Conservation (phyloP, 2,888 invertebrate genomes). For the Scaptomyza parva region DNA sequence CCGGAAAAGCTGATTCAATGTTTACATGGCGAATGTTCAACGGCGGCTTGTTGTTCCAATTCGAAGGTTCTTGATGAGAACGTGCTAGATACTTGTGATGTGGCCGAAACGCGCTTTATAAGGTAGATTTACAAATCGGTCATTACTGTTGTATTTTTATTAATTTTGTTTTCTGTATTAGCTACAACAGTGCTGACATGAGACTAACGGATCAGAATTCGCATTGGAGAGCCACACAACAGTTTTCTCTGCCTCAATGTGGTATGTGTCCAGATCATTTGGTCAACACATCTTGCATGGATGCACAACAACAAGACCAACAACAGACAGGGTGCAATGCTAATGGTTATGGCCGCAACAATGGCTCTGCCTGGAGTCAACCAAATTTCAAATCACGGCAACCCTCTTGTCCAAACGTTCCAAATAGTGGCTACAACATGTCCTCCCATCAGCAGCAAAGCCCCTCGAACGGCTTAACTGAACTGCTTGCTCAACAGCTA, state of each 20-base stretch:
- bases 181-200: slow-evolving; percentile 13
- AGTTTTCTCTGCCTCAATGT: not conserved
- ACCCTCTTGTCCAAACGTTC: not conserved
- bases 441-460: slow-evolving; percentile 5
- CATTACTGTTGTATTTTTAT: not conserved
- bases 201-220: not conserved
- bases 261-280: not conserved
- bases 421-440: not conserved
- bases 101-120: slow-evolving; percentile 62
- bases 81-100: slow-evolving; percentile 48
- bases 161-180: not conserved
- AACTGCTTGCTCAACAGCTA: slow-evolving; percentile 60
- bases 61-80: slow-evolving; percentile 9
- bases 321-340: not conserved
- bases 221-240: not conserved
- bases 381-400: not conserved
- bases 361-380: not conserved
- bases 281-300: slow-evolving; percentile 1
- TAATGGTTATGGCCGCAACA: not conserved
- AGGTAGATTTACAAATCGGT: slow-evolving; percentile 37
- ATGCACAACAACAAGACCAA: not conserved
- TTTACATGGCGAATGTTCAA: slow-evolving; percentile 34
- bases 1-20: slow-evolving; percentile 13
- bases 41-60: not conserved
- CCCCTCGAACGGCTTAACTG: slow-evolving; percentile 39